Percentiles rank a stretch among this genome's conserved stretches.
phyloP scores from a whole-genome alignment of 1,140 invertebrate genomes.

The Drosophila ironensis region DNA sequence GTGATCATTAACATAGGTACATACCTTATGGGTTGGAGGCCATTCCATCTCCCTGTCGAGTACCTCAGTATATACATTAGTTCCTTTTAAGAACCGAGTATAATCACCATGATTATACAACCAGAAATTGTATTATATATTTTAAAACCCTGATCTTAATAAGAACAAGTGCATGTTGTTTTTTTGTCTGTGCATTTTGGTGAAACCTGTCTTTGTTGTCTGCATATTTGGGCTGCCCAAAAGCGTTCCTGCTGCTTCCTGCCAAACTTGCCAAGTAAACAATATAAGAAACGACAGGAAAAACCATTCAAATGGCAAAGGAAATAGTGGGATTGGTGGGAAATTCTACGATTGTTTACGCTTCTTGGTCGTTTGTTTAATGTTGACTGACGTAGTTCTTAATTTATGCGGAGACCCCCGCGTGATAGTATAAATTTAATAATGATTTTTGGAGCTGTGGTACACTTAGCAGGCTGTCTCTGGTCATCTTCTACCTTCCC shows the following conservation, averaged over 20 bases:
- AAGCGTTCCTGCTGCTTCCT: slow-evolving; percentile 7
- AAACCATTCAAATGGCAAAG: slow-evolving; percentile 1
- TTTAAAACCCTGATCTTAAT: no score
- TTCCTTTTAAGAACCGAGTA: no score
- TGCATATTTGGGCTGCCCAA: slow-evolving; percentile 22
- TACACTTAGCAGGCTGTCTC: no score
- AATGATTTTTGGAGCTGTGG: no score
- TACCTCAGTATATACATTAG: no score
- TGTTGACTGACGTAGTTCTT: not conserved
- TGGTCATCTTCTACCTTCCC: no score
- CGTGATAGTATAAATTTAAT: no score
- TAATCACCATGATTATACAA: no score
- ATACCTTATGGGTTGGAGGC: no score
- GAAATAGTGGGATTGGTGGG: slow-evolving; percentile 2
- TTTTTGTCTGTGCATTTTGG: not conserved
- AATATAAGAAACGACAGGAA: not conserved
- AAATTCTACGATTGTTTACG: not conserved
- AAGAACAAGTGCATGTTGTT: not conserved
- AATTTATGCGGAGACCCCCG: not conserved
- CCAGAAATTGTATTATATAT: no score
- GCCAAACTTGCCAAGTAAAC: slow-evolving; percentile 19
- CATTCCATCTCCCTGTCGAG: no score
- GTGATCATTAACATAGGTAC: no score
- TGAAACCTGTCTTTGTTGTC: slow-evolving; percentile 18
- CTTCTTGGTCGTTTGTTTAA: not conserved